These are phyloP conservation scores for Pristionchus japonicus DNA, from an alignment of 2,888 invertebrate species.

Conservation along the genomic window DNA sequence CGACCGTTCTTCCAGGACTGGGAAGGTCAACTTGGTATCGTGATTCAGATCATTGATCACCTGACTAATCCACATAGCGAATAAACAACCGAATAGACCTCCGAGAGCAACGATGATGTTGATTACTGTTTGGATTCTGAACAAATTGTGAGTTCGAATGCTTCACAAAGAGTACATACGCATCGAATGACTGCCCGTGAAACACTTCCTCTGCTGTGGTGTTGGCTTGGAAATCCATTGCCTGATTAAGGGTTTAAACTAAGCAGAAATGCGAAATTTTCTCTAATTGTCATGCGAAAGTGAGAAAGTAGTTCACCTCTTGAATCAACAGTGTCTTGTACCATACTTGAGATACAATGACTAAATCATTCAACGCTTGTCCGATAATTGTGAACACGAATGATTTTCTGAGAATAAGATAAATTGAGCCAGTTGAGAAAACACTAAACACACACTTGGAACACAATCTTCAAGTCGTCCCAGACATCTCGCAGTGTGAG, in stretches of 20 bases:
- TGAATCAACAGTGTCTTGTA: neutral
- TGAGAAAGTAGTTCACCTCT: neutral
- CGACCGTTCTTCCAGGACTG: slow-evolving; percentile 29
- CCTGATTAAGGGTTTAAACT: slow-evolving; percentile 17
- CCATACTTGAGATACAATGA: slow-evolving; percentile 25
- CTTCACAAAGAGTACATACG: neutral
- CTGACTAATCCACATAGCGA: slow-evolving; percentile 14
- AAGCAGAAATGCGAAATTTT: too few relatives aligned
- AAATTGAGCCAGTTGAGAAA: neutral
- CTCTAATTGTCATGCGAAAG: neutral
- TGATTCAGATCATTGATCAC: neutral
- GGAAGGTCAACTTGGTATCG: neutral
- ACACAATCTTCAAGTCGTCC: slow-evolving; percentile 11
- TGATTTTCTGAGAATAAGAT: neutral
- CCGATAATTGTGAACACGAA: neutral
- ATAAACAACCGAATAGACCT: neutral
- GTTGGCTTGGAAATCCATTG: neutral
- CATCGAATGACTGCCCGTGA: neutral
- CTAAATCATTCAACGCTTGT: neutral
- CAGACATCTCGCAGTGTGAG: neutral
- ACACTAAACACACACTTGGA: neutral
- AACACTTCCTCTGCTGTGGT: neutral
- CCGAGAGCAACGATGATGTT: neutral
- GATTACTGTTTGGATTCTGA: neutral
- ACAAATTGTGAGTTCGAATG: too few relatives aligned